Evolutionary conservation across 2,888 invertebrate genomes (phyloP).

Genomic region (Macaria liturata): DNA sequence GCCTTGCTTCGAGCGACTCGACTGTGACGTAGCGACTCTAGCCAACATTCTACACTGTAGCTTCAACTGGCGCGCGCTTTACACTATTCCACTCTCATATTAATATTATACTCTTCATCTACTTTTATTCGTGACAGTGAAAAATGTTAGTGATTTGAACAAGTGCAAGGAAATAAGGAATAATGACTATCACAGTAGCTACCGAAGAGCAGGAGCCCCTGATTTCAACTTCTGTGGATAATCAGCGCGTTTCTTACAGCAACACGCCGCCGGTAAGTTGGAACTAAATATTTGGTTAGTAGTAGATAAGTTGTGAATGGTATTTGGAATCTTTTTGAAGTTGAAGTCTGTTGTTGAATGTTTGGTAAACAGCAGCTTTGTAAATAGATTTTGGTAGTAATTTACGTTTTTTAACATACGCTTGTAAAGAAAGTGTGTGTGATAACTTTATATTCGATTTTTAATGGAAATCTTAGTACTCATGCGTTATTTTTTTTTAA

Average conservation of each 20-base stretch:
- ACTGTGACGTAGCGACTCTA: slow-evolving; percentile 1
- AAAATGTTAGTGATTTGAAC: slow-evolving; percentile 45
- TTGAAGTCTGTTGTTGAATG: too few relatives aligned
- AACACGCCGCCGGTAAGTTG: slow-evolving; percentile 65
- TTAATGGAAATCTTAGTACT: too few relatives aligned
- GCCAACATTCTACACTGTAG: slow-evolving; percentile 15
- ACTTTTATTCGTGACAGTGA: slow-evolving; percentile 29
- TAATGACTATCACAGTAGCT: slow-evolving; percentile 77
- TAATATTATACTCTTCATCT: too few relatives aligned
- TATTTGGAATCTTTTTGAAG: neutral
- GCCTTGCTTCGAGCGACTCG: slow-evolving; percentile 3
- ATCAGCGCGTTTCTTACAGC: slow-evolving; percentile 67
- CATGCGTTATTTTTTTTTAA: too few relatives aligned
- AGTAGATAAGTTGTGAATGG: neutral
- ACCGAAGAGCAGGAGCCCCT: slow-evolving; percentile 78
- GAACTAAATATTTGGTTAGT: slow-evolving; percentile 19
- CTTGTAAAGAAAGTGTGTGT: too few relatives aligned
- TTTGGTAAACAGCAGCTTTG: too few relatives aligned
- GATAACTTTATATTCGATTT: too few relatives aligned
- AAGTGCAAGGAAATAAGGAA: slow-evolving; percentile 33
- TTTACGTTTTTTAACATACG: too few relatives aligned
- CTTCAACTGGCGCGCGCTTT: slow-evolving; percentile 26
- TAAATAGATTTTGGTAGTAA: too few relatives aligned
- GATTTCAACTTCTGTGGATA: slow-evolving; percentile 71
- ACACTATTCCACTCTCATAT: slow-evolving; percentile 19